phyloP scores from a whole-genome alignment of 2,797 vertebrate species.

The Acanthurus leucopareius region DNA sequence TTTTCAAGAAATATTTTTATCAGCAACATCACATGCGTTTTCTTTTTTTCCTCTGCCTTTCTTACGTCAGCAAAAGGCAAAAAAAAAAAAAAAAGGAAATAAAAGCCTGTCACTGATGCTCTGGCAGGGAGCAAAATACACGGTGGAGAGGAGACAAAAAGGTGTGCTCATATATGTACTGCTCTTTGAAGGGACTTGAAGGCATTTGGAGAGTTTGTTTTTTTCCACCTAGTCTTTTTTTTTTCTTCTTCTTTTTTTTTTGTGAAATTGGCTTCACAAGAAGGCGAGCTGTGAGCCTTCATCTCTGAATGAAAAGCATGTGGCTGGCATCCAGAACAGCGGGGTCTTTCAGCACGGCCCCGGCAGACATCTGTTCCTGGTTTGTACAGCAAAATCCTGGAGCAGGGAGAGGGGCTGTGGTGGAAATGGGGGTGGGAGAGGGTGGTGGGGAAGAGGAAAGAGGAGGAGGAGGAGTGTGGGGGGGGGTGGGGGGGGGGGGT shows the following conservation, averaged over 20 bases:
- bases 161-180: constrained; percentile 75
- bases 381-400: constrained; percentile 87
- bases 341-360: constrained; percentile 89
- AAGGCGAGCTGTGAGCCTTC: constrained; percentile 88
- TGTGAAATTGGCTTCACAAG: constrained; percentile 86
- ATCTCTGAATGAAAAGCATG: constrained; percentile 91
- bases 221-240: constrained; percentile 62
- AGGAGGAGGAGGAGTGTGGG: constrained; percentile 41
- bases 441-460: constrained; percentile 57
- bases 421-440: constrained; percentile 65
- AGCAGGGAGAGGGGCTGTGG: constrained; percentile 80
- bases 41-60: constrained; percentile 1
- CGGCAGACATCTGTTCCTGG: constrained; percentile 89
- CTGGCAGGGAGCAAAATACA: constrained; percentile 34
- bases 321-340: constrained; percentile 91
- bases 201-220: constrained; percentile 82
- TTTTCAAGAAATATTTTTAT: constrained; percentile 41
- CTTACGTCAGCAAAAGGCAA: constrained; percentile 14
- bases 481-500: constrained; percentile 44
- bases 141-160: constrained; percentile 66
- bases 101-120: constrained; percentile 27
- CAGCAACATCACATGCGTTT: constrained; percentile 42
- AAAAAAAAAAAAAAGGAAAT: neutral
- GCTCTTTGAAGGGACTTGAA: constrained; percentile 83
- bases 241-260: constrained; percentile 50